phyloP scores from a whole-genome alignment of 2,797 vertebrate genomes.

The Pangasius mekongensis region DNA sequence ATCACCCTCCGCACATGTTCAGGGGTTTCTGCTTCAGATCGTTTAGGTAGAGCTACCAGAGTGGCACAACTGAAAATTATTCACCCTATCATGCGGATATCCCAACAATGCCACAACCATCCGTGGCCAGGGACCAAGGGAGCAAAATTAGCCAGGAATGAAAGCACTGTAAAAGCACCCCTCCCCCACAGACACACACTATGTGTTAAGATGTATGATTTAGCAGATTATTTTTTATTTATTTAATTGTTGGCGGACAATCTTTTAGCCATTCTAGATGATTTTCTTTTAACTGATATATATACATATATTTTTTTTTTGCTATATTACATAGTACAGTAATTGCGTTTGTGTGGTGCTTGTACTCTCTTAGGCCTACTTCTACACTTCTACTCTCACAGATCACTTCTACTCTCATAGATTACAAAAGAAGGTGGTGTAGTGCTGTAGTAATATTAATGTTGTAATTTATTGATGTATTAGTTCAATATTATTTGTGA shows the following conservation, averaged over 20 bases:
- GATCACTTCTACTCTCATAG: not conserved
- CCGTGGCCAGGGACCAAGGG: not conserved
- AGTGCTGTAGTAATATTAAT: not conserved
- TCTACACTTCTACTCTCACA: not conserved
- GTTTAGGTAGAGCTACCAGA: not conserved
- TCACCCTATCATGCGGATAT: not conserved
- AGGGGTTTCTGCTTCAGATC: not conserved
- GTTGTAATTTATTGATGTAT: not conserved
- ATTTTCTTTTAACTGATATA: not conserved
- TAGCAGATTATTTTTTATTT: not conserved
- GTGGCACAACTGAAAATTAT: not conserved
- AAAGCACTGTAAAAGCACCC: not conserved
- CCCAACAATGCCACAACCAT: not conserved
- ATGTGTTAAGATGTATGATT: not conserved
- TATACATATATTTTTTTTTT: too few species aligned
- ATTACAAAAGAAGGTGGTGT: not conserved
- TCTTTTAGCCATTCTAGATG: not conserved
- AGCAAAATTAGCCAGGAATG: not conserved
- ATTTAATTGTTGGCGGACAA: not conserved
- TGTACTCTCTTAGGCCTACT: not conserved
- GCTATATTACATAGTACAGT: not conserved
- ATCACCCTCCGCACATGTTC: not conserved
- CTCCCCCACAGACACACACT: not conserved
- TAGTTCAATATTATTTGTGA: not conserved
- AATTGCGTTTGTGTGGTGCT: not conserved